Base-by-base conservation (phyloP, 1,140 invertebrate species). In the Penaeus vannamei region DNA sequence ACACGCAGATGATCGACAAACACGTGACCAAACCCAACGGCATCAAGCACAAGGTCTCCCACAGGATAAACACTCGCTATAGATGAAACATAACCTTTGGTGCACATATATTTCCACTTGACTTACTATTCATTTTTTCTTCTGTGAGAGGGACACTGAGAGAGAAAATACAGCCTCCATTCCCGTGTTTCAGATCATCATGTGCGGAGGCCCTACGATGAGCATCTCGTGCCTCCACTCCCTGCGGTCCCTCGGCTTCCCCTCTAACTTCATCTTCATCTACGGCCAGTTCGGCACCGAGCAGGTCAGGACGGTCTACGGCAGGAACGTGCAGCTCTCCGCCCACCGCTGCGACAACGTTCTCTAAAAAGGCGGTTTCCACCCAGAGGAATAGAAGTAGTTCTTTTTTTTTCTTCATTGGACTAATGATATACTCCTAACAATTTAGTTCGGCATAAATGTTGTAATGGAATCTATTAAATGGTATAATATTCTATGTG, bases 261-360 rank as follows among this genome's bases (percentile, higher is more conserved):
- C 77, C 60, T 32, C 86, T 1, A 8, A 61, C 17, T 29, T 4
- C n/a, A 29, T 85, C 61, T 88, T 62, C 86, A 61, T 88, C 59
- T 88, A 87, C 79, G 86, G 86, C 26, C 86, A 88, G 59, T 88
- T 88, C 19, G 86, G 86, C 23, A 61, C 83, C 19, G 86, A 88
- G 79, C 86, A 88, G 29, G 61, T 88, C n/a, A 81, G 36, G 60
- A 60, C 66, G 5, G 82, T 88, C 46, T 88, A 88, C 46, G 86
- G 86, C 17, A 81, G 80, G 32, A 36, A 88, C 61, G 86, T 64
- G 46, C 14, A 0, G 20, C 86, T 88, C 83, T 87, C 86, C 22
- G 53, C 59, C 22, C 86, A 88, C 36, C 32, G 42, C 19, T 59
- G 80, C 46, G 23, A 82, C 46, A 82, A 60, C 26, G 23, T 59